Evolutionary conservation across 2,113 vertebrate genomes (phyloP).

Genomic region (Eulacestoma nigropectus): DNA sequence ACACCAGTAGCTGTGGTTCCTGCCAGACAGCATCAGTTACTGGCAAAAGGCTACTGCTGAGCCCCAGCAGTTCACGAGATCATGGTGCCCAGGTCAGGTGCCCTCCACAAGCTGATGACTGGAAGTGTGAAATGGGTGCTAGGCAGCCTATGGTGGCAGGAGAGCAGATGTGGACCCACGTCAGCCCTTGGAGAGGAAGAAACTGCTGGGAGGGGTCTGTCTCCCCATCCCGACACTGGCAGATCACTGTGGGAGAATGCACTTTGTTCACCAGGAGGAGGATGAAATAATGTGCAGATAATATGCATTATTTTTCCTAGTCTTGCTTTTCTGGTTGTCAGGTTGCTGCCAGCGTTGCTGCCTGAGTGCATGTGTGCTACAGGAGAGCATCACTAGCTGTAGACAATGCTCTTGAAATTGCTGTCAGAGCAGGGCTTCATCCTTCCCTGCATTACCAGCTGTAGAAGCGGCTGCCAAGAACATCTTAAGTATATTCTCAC

Average conservation of each 20-base stretch:
- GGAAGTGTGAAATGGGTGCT: not conserved
- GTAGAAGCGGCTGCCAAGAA: not conserved
- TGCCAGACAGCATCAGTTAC: not conserved
- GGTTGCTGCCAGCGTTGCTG: not conserved
- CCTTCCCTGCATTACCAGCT: not conserved
- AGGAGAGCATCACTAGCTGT: not conserved
- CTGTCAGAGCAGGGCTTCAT: not conserved
- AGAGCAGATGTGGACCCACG: not conserved
- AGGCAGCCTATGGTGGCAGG: not conserved
- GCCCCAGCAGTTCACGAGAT: rapidly evolving
- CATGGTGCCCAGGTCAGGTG: not conserved
- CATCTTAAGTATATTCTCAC: not conserved
- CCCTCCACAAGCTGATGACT: not conserved
- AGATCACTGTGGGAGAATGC: not conserved
- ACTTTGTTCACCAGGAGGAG: not conserved
- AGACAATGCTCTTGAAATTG: not conserved
- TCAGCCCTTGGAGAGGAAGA: not conserved
- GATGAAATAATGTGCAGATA: not conserved
- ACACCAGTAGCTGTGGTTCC: not conserved
- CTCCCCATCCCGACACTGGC: rapidly evolving
- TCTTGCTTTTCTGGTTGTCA: not conserved
- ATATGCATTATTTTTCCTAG: not conserved
- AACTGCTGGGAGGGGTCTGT: not conserved
- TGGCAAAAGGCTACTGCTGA: not conserved
- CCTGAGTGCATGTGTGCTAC: not conserved